Base-by-base conservation (phyloP, 2,113 vertebrate genomes). In the Dasyurus viverrinus region DNA sequence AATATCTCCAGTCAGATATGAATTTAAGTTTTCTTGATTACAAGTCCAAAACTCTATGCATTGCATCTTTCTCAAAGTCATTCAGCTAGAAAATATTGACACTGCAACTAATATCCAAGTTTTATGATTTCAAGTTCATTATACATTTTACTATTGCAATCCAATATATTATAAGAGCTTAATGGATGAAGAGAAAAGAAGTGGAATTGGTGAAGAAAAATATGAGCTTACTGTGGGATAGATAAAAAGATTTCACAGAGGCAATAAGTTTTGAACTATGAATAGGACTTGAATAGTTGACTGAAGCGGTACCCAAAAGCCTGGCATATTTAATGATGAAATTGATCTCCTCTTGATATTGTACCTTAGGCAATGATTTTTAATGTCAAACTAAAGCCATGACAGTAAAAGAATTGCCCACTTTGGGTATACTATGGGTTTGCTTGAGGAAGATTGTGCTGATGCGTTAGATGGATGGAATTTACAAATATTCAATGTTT, bases 341-440 rank as follows among this genome's bases (percentile, higher is more conserved):
- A 68, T 93, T 92, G 89, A 47, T 95, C 89, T 42, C 11, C 30
- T 42, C 5, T 84, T 54, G 89, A 48, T 68, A 5, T 54, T 93
- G 16, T 68, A 89, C 36, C 90, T 89, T 92, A 93, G 47, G 26
- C 90, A 94, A 84, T 93, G 42, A 23, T 53, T n/a, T 90, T 27
- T 84, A 42, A 36, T 90, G 55, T 90, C 42, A 54, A 24, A 93
- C 47, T 90, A 93, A 60, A 93, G 24, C n/a, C 42, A 16, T 30
- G 27, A 30, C 91, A n/a, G n/a, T 90, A 42, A 92, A 94, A 92
- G 36, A 11, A 57, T 89, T 10, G 30, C n/a, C 0, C 48, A 60
- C 8, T 22, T 30, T 91, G 6, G 30, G 26, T 12, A 60, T 3
- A 47, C 1, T 26, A 47, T 52, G 22, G 84, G 46, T 53, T 8